Base-by-base conservation (phyloP, 2,113 vertebrate genomes). In the Mormyrus iriodes region DNA sequence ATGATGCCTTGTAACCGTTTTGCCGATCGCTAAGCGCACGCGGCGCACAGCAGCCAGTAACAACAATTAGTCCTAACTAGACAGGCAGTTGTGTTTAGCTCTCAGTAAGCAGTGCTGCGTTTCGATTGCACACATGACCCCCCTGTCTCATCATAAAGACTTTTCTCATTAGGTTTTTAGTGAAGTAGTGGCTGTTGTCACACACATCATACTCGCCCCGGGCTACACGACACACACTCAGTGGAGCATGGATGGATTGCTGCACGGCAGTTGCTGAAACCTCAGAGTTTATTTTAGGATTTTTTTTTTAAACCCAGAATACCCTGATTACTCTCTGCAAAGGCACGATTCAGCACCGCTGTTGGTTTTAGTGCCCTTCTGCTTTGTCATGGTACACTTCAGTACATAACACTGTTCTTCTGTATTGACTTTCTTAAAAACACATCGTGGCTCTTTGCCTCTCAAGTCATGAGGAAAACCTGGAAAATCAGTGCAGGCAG, bases 1-100 rank as follows among this genome's bases (percentile, higher is more conserved):
- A 91, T 90, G 90, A 92, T 91, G 92, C 90, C 91, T 93, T 90
- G 90, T 91, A 90, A 92, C 27, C 15, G 51, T 21, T 53, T 86
- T 53, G 13, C 13, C 31, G 5, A 19, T 31, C 3, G 31, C 31
- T 53, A 8, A 39, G 27, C 15, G 19, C 42, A 86, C 1, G 52
- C 49, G 13, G 42, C 0, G 6, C 31, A 55, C 13, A 51, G 48
- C 83, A 85, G 4, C 39, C n/a, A 55, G 31, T 35, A 86, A 86
- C 4, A 3, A 31, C 85, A 55, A 86, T 86, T 53, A 53, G 51
- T 10, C 51, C 51, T 55, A 42, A 79, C 73, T 79, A 42, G 35
- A 42, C 73, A 19, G 8, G 35, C 69, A 76, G 69, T 39, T 13
- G 13, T 53, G 3, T 9, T 53, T 19, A 53, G 2, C 52, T 15